Percentiles rank a stretch among this genome's conserved stretches.
Conservation (phyloP, 2,888 invertebrate species). For the Xestia ashworthii region DNA sequence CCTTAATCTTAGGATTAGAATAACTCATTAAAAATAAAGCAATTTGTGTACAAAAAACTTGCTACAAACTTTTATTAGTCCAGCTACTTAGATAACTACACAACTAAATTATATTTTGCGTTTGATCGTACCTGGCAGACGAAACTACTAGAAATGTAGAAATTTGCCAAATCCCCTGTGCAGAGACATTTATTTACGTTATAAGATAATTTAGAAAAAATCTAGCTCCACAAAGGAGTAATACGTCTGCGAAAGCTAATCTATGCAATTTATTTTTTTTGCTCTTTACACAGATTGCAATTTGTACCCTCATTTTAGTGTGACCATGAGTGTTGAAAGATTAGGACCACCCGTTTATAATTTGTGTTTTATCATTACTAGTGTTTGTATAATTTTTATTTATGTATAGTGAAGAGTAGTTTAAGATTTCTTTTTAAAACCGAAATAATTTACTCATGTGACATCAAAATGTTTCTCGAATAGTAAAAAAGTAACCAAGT, state of each 20-base stretch:
- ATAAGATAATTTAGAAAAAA: slow-evolving; percentile 38
- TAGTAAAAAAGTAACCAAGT: too few relatives aligned
- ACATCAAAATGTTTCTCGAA: too few relatives aligned
- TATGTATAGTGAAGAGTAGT: too few relatives aligned
- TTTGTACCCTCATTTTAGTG: slow-evolving; percentile 45
- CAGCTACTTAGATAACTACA: neutral
- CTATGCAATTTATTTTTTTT: slow-evolving; percentile 50
- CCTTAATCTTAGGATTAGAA: too few relatives aligned
- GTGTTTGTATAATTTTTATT: neutral
- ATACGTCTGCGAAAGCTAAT: slow-evolving; percentile 49
- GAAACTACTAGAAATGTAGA: slow-evolving; percentile 22
- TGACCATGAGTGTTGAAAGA: slow-evolving; percentile 6
- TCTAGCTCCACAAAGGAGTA: slow-evolving; percentile 18
- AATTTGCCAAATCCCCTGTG: slow-evolving; percentile 1
- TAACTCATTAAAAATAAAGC: neutral
- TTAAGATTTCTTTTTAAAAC: too few relatives aligned
- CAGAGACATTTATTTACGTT: slow-evolving; percentile 42
- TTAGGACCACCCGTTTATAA: neutral
- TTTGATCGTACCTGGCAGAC: slow-evolving; percentile 17
- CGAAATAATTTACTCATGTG: neutral
- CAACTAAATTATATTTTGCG: slow-evolving; percentile 20
- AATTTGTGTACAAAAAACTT: neutral
- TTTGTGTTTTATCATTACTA: neutral
- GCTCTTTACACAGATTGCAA: slow-evolving; percentile 57
- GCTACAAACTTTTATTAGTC: neutral